Evolutionary conservation across 2,888 invertebrate species (phyloP), one percentile per base, ranked within the genome.

Genomic region (Andrena bicolor): DNA sequence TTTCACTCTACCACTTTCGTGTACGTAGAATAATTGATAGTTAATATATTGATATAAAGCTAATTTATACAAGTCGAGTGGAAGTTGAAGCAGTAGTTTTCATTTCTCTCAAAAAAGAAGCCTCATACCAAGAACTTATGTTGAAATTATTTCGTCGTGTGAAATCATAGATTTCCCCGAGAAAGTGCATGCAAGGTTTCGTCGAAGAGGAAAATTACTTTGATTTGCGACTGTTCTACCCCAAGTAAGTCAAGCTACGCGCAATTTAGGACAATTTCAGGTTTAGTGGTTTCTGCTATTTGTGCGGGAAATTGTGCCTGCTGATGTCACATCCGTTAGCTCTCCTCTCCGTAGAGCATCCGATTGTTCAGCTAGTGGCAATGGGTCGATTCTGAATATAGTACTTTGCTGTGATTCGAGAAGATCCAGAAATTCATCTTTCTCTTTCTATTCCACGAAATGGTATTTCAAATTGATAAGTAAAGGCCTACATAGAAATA

Each of bases 251-350:
- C 89, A 79, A 86, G 81, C 83, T 72, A 82, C 80, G 86, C 85
- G 88, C 89, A 90, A 91, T 91, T 90, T 89, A 88, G 90, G 89
- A 92, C 92, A 92, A 93, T 93, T 93, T 92, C 91, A 91, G 90
- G 90, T 91, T 93, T 92, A 91, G 92, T 91, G 92, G 92, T 92
- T 92, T 92, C 92, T 92, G 92, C 92, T 92, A 93, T 93, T 92
- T 92, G 91, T 91, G 86, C 91, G 89, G 91, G 93, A 93, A 93
- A 93, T 93, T 93, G 92, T 92, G 90, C 92, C 91, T 92, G 93
- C 93, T 92, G 93, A 93, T 92, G 92, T 93, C 92, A 92, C 92
- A 91, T 93, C 93, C 93, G 92, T 90, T 91, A 90, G 88, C 89
- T 90, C 91, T 83, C 87, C 84, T 78, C 83, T 68, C 65, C 73